Evolutionary conservation across 2,888 invertebrate species (phyloP).

Genomic region (Xanthia togata): DNA sequence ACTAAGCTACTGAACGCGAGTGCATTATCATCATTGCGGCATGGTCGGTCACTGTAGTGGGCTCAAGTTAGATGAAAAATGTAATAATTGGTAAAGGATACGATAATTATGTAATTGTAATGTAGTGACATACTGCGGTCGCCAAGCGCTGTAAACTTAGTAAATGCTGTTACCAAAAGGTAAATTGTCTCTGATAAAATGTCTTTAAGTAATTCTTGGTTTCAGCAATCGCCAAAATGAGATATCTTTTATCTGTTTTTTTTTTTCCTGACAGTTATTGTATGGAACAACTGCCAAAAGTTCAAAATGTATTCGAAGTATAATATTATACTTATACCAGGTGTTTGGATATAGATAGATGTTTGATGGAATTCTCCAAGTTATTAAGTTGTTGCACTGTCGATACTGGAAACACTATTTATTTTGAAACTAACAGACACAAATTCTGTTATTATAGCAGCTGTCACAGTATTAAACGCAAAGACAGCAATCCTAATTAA

Average conservation of each 20-base stretch:
- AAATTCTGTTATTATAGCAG: neutral
- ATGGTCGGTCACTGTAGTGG: neutral
- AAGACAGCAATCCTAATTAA: neutral
- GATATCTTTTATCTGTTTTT: too few relatives aligned
- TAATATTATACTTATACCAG: too few relatives aligned
- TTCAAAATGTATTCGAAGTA: too few relatives aligned
- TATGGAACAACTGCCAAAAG: too few relatives aligned
- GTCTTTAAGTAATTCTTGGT: neutral
- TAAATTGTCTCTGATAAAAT: neutral
- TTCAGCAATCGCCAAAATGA: neutral
- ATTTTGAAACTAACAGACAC: neutral
- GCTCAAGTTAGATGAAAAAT: neutral
- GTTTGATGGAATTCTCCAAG: neutral
- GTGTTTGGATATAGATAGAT: neutral
- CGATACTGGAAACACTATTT: neutral
- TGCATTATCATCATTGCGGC: neutral
- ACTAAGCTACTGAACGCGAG: constrained; percentile 2
- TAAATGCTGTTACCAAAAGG: too few relatives aligned
- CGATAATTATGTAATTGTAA: too few relatives aligned
- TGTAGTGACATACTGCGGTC: too few relatives aligned
- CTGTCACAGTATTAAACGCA: neutral
- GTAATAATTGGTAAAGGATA: neutral
- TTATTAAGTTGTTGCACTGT: neutral
- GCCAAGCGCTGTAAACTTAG: too few relatives aligned
- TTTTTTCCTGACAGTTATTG: too few relatives aligned